Conservation (phyloP, 2,888 invertebrate species). For the Nomada flava region DNA sequence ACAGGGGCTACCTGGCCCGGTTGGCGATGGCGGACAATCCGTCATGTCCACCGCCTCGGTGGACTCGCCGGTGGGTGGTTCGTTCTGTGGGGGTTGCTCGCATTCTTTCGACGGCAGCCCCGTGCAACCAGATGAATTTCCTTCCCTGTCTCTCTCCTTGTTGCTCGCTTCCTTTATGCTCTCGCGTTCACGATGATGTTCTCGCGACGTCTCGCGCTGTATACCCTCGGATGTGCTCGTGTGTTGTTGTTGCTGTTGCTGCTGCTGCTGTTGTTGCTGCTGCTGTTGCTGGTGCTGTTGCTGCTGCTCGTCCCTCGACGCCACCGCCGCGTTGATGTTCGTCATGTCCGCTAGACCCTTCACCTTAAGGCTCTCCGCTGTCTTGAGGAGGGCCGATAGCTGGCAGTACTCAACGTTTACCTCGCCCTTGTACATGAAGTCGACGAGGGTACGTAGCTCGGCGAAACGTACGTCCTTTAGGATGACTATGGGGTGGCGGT, state of each 20-base stretch:
- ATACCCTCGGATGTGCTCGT: conserved; percentile 70
- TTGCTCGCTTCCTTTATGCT: conserved; percentile 69
- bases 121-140: conserved; percentile 43
- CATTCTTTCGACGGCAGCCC: conserved; percentile 76
- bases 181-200: conserved; percentile 69
- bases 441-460: conserved; percentile 95
- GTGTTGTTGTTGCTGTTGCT: conserved; percentile 68
- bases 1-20: conserved; percentile 82
- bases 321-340: conserved; percentile 89
- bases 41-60: conserved; percentile 78
- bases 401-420: conserved; percentile 98
- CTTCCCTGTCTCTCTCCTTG: conserved; percentile 68
- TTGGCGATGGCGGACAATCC: conserved; percentile 72
- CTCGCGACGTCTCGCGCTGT: conserved; percentile 81
- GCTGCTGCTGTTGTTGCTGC: conserved; percentile 69
- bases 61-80: conserved; percentile 73
- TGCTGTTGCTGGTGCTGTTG: conserved; percentile 80
- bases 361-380: conserved; percentile 96
- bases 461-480: conserved; percentile 96
- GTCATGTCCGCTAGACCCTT: conserved; percentile 97
- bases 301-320: conserved; percentile 82
- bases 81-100: conserved; percentile 63
- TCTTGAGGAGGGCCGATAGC: conserved; percentile 95
- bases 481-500: conserved; percentile 96
- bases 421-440: conserved; percentile 98